Evolutionary conservation across 2,113 vertebrate species (phyloP).

Genomic region (Candoia aspera): DNA sequence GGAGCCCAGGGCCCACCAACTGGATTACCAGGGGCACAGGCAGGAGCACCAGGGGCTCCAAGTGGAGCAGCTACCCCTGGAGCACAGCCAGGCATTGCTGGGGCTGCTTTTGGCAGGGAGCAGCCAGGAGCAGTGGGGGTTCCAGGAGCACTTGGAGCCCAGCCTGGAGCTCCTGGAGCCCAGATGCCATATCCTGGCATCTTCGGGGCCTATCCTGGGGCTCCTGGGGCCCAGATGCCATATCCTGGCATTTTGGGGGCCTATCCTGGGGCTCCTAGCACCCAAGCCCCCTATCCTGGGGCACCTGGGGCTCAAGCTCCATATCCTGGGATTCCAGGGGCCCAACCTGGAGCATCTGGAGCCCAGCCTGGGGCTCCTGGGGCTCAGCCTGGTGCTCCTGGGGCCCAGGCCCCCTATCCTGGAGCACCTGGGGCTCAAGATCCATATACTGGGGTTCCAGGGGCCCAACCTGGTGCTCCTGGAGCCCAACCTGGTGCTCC

Average conservation of each 20-base stretch:
- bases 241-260: background rate
- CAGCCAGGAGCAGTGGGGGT: background rate
- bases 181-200: background rate
- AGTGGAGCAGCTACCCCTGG: background rate
- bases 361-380: background rate
- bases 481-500: background rate
- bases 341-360: background rate
- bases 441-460: background rate
- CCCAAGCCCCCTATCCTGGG: background rate
- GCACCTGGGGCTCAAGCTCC: background rate
- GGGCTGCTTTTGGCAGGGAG: background rate
- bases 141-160: rapidly evolving
- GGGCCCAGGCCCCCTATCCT: background rate
- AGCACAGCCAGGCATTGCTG: background rate
- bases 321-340: background rate
- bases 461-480: background rate
- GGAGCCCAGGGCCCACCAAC: rapidly evolving
- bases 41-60: background rate
- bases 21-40: background rate
- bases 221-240: rapidly evolving
- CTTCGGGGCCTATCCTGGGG: rapidly evolving
- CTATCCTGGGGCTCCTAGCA: background rate
- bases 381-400: background rate
- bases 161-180: background rate
- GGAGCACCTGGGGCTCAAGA: background rate